Evolutionary conservation across 2,797 vertebrate genomes (phyloP), one percentile per base, ranked within the genome.

Genomic region (Amphiprion clarkii): DNA sequence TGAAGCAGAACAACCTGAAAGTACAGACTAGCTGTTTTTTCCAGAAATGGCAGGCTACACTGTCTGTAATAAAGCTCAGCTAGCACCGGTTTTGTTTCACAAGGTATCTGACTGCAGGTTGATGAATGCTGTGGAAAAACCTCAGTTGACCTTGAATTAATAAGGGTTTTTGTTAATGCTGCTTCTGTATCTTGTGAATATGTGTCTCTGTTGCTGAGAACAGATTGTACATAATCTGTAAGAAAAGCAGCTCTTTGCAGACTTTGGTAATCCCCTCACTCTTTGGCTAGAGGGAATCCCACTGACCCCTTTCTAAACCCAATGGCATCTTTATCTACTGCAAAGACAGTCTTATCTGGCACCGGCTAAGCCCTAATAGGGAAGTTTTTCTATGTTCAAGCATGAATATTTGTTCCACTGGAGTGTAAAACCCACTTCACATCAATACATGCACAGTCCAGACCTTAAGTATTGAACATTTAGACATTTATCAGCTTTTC

Each of bases 141-240:
- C 69, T 57, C n/a, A 27, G 31, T 53, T 76, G 33, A 17, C 53
- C 31, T 75, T 59, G 33, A 79, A 63, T 65, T 55, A 46, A 56
- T 64, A 29, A 61, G 21, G 31, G 2, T 19, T 64, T 42, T 44
- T 48, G 40, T 48, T 39, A 49, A 62, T 62, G 13, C 67, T 71
- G 71, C 27, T 49, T 58, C 76, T 71, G 39, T 64, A 64, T 77
- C 51, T 66, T 58, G 67, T 67, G 57, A 74, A 79, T 83, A 59
- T 83, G 52, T 59, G 57, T 44, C 62, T 80, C 39, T 83, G 49
- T 66, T 72, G 60, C 71, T 83, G 77, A 64, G 77, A 87, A 88
- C 93, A 94, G 93, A 94, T 91, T 95, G 92, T 62, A 71, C 73
- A 79, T 95, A 94, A 95, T 94, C 94, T 92, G 81, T 79, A 90